Evolutionary conservation across 1,140 invertebrate genomes (phyloP), one percentile per base, ranked within the genome.

Genomic region (Hormaphis cornu): DNA sequence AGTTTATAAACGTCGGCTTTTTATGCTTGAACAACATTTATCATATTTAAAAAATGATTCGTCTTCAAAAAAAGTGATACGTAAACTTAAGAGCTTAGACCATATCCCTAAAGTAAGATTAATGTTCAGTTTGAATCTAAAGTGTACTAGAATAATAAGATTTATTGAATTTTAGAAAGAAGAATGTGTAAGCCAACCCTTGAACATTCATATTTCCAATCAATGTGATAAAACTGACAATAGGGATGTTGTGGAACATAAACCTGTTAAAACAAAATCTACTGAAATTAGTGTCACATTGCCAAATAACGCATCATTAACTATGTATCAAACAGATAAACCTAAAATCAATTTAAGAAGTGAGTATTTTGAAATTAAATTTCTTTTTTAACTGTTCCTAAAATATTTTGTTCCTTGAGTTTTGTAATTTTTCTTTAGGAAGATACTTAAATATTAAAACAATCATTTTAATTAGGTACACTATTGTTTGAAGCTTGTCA

Each of bases 11-110:
- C 28, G 33, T 14, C 44, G 44, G 0, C 18, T 66, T 33, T 42
- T 30, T 22, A 48, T 66, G n/a, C 44, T 66, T 35, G 28, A 66
- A 24, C 44, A 66, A 66, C 61, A 66, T 14, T 8, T 66, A 33
- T 44, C 33, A 9, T 16, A 48, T 50, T 66, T 66, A 50, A 66
- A 16, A 66, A 35, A 24, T 12, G 18, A 66, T 20, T 48, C 42
- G 10, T 48, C 42, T 24, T 66, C 61, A 4, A 66, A 66, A 46
- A 50, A 66, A 48, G 14, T 66, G 4, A 48, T 66, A 30, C 61
- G 61, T 50, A 66, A 50, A 66, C 8, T 66, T 14, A 66, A 66
- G 33, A 50, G 18, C 18, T 50, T 66, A 16, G 35, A 58, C 24
- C 54, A 40, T 24, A 5, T 58, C n/a, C 14, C 35, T 7, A 58